These are phyloP conservation scores for Pantherophis guttatus DNA, from an alignment of 2,113 vertebrate species.

Conservation along the genomic window DNA sequence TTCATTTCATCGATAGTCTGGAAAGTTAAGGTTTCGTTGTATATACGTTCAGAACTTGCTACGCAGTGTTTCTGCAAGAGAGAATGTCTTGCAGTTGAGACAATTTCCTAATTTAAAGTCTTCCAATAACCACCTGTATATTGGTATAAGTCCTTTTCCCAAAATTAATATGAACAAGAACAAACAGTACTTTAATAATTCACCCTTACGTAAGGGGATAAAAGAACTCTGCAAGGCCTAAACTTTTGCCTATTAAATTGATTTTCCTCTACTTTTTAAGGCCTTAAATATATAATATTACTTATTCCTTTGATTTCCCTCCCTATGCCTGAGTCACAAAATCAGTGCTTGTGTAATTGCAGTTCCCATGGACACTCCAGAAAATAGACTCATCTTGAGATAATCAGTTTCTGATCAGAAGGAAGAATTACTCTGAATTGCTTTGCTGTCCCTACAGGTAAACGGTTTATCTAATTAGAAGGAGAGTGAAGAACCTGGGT, in stretches of 20 bases:
- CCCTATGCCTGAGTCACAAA: neutral
- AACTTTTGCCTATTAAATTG: slow-evolving; percentile 44
- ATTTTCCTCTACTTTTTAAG: slow-evolving; percentile 34
- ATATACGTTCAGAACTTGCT: neutral
- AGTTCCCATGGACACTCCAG: slow-evolving; percentile 1
- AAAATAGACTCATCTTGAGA: slow-evolving; percentile 17
- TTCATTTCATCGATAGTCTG: neutral
- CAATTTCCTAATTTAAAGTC: slow-evolving; percentile 1
- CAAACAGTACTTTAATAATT: slow-evolving; percentile 34
- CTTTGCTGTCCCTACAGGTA: slow-evolving; percentile 37
- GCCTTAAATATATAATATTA: slow-evolving; percentile 23
- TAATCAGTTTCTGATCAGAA: slow-evolving; percentile 44
- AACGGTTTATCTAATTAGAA: slow-evolving; percentile 24
- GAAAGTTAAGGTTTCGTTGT: neutral
- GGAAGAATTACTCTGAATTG: slow-evolving; percentile 26
- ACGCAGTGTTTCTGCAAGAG: neutral
- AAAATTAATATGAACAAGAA: slow-evolving; percentile 36
- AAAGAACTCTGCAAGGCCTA: slow-evolving; percentile 14
- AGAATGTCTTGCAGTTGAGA: neutral
- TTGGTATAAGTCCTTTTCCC: neutral
- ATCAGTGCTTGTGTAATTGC: slow-evolving; percentile 8
- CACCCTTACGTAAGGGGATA: neutral
- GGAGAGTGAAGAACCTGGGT: neutral
- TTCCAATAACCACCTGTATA: slow-evolving; percentile 14
- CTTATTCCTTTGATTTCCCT: slow-evolving; percentile 22